Base-by-base conservation (phyloP, 2,797 vertebrate genomes). In the Esox lucius region DNA sequence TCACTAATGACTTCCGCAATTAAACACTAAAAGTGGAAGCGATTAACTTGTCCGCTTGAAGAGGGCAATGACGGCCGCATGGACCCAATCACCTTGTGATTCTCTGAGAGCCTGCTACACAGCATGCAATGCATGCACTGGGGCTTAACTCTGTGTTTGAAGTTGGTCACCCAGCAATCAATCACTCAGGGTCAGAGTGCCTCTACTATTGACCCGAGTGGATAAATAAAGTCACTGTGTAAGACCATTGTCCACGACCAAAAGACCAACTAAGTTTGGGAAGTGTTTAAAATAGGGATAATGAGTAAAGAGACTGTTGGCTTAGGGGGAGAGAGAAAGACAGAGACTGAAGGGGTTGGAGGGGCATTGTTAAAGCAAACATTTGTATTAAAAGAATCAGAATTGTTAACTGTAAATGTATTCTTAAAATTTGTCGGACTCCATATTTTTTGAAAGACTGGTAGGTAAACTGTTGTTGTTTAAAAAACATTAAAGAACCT, bases 1-100 rank as follows among this genome's bases (percentile, higher is more conserved):
- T 68, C 71, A 73, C 85, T 91, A 93, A 93, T 90, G 88, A 90
- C 82, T 92, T 93, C 91, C 82, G 82, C 87, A 91, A 89, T 93
- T 91, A 91, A 91, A 88, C 88, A 86, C 88, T 87, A 86, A 91
- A 92, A 92, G 90, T 92, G 90, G 93, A 93, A 91, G 88, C 85
- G 77, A 89, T 92, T 91, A 87, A 78, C 75, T 90, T 83, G 80
- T 79, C 75, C 79, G 70, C 49, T 78, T 79, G 81, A 81, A 75
- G 78, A 75, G 72, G 66, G 70, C 19, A 39, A 79, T 73, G 84
- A 64, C 78, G 70, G 68, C 76, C 68, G 80, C 51, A 64, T 73
- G 78, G 3, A 33, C 74, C 78, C 78, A 77, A 80, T 77, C 77
- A 71, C 17, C 73, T 78, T 81, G 74, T 70, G 71, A 0, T 26